phyloP scores from a whole-genome alignment of 2,888 invertebrate species.

The Euproctis similis region DNA sequence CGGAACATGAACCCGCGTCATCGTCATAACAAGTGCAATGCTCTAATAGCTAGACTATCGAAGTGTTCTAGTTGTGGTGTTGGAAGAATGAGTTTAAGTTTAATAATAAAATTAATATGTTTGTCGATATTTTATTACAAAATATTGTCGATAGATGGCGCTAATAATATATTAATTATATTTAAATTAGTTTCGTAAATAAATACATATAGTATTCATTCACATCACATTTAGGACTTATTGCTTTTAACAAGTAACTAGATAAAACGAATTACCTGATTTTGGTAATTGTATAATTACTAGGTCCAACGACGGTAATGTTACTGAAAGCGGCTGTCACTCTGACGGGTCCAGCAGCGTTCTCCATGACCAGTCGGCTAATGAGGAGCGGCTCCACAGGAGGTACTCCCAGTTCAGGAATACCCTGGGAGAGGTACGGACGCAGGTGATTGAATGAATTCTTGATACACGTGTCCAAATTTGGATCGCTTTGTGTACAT shows the following conservation, averaged over 20 bases:
- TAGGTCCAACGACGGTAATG: slow-evolving; percentile 84
- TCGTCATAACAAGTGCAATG: too few relatives aligned
- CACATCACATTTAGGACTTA: too few relatives aligned
- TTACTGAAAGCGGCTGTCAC: slow-evolving; percentile 84
- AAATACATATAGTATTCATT: too few relatives aligned
- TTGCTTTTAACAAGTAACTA: too few relatives aligned
- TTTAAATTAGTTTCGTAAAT: too few relatives aligned
- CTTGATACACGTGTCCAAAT: slow-evolving; percentile 80
- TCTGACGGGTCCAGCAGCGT: slow-evolving; percentile 84
- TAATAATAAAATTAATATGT: too few relatives aligned
- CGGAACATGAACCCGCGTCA: too few relatives aligned
- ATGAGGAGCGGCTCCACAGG: slow-evolving; percentile 84
- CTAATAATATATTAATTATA: too few relatives aligned
- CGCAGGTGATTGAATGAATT: slow-evolving; percentile 83
- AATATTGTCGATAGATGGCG: not conserved
- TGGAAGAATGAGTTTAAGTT: too few relatives aligned
- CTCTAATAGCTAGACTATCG: too few relatives aligned
- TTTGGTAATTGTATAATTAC: slow-evolving; percentile 82
- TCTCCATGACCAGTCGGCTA: slow-evolving; percentile 84
- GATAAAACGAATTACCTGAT: slow-evolving; percentile 68
- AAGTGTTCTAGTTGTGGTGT: too few relatives aligned
- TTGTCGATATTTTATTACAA: not conserved
- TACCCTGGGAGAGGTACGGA: slow-evolving; percentile 81
- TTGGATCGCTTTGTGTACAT: slow-evolving; percentile 80
- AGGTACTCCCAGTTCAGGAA: slow-evolving; percentile 82